Evolutionary conservation across 2,888 invertebrate genomes (phyloP).

Genomic region (Corythucha ciliata): DNA sequence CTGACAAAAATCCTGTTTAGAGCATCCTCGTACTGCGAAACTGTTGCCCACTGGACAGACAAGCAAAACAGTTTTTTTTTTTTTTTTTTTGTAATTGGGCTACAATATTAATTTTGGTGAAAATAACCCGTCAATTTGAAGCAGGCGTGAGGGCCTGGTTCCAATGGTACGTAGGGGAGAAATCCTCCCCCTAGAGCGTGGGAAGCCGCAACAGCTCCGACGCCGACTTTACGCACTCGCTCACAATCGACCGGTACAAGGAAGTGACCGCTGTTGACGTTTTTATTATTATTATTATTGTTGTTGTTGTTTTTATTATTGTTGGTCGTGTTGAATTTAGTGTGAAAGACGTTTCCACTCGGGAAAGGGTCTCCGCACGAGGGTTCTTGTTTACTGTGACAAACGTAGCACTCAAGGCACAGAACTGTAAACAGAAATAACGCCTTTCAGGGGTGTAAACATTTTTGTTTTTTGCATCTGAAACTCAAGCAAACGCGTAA

Average conservation of each 20-base stretch:
- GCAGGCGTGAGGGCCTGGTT: slow-evolving; percentile 17
- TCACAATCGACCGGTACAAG: slow-evolving; percentile 17
- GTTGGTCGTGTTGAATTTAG: neutral
- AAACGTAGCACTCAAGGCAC: slow-evolving; percentile 48
- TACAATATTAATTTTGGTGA: neutral
- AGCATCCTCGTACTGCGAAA: slow-evolving; percentile 24
- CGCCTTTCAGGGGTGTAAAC: too few relatives aligned
- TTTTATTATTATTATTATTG: neutral
- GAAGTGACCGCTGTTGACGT: slow-evolving; percentile 1
- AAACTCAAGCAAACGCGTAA: too few relatives aligned
- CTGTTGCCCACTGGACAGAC: too few relatives aligned
- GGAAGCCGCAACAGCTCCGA: slow-evolving; percentile 21
- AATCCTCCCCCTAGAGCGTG: slow-evolving; percentile 14
- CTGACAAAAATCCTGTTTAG: slow-evolving; percentile 26
- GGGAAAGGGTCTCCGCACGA: slow-evolving; percentile 46
- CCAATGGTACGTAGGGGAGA: slow-evolving; percentile 9
- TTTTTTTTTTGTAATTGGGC: too few relatives aligned
- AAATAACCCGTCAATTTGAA: slow-evolving; percentile 24
- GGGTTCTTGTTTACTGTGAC: slow-evolving; percentile 47
- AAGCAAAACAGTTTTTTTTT: too few relatives aligned
- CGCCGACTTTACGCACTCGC: slow-evolving; percentile 24
- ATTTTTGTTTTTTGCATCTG: too few relatives aligned
- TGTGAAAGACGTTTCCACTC: neutral
- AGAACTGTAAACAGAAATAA: slow-evolving; percentile 42
- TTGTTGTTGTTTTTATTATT: neutral